Conservation (phyloP, 2,113 vertebrate species). For the Clarias batrachus region DNA sequence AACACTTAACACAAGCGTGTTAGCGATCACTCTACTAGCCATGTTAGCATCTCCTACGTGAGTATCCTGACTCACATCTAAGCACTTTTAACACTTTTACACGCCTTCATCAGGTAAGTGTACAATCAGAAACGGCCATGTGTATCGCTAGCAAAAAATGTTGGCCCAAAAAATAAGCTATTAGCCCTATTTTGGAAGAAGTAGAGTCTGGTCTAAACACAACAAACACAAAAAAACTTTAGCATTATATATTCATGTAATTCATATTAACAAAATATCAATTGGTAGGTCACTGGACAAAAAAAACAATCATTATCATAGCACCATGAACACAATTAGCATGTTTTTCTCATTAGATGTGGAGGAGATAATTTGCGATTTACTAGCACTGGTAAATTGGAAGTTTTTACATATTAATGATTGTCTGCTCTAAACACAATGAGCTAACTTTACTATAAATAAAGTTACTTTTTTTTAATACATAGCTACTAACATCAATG, state of each 20-base stretch:
- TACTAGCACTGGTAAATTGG: neutral
- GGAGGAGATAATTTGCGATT: neutral
- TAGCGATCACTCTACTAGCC: neutral
- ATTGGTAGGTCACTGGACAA: too few relatives aligned
- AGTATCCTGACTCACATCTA: neutral
- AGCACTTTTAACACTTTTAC: neutral
- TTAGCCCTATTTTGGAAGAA: neutral
- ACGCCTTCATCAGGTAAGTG: neutral
- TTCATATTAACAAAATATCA: too few relatives aligned
- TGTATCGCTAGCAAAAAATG: neutral
- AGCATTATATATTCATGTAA: neutral
- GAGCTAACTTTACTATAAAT: neutral
- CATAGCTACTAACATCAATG: neutral
- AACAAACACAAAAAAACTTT: neutral
- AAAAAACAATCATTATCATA: neutral
- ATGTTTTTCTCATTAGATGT: neutral
- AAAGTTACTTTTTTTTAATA: neutral
- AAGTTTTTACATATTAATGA: neutral
- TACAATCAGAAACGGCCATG: neutral
- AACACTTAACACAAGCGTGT: neutral
- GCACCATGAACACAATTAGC: neutral
- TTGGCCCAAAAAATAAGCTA: neutral
- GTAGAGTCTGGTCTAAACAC: neutral
- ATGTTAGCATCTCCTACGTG: neutral
- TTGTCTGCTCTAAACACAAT: neutral